phyloP scores from a whole-genome alignment of 2,888 invertebrate species.

The Melieria picta region DNA sequence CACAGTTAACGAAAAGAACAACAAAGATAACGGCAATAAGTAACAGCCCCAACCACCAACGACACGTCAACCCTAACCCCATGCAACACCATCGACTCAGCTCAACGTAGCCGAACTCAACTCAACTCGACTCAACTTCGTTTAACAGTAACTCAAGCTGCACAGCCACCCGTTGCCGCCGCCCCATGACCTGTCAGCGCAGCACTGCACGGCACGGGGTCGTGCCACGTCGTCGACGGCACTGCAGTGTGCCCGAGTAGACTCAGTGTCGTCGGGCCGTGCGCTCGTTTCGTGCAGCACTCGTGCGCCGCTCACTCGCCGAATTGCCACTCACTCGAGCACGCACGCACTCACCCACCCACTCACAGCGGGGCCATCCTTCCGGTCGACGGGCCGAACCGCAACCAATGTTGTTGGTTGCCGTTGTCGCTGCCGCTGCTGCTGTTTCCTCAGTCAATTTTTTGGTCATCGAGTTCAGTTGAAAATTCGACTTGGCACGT shows the following conservation, averaged over 20 bases:
- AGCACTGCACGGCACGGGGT: neutral
- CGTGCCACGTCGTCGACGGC: neutral
- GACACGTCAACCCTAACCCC: too few relatives aligned
- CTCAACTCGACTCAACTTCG: too few relatives aligned
- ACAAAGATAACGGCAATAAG: too few relatives aligned
- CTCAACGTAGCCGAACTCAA: too few relatives aligned
- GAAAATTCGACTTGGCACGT: slow-evolving; percentile 15
- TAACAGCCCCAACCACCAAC: too few relatives aligned
- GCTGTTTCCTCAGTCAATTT: neutral
- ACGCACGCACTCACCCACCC: neutral
- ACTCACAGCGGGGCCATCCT: neutral
- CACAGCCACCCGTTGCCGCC: neutral
- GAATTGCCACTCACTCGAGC: neutral
- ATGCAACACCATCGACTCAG: too few relatives aligned
- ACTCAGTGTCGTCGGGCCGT: neutral
- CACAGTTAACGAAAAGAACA: too few relatives aligned
- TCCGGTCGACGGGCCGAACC: slow-evolving; percentile 2
- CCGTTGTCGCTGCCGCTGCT: neutral
- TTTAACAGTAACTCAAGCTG: too few relatives aligned
- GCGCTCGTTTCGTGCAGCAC: slow-evolving; percentile 9
- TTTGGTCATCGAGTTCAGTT: slow-evolving; percentile 26
- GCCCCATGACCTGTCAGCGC: neutral
- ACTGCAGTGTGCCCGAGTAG: slow-evolving; percentile 3
- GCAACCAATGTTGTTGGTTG: neutral
- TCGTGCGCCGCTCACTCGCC: neutral